Conservation (phyloP, 2,888 invertebrate species). For the Agapostemon virescens region DNA sequence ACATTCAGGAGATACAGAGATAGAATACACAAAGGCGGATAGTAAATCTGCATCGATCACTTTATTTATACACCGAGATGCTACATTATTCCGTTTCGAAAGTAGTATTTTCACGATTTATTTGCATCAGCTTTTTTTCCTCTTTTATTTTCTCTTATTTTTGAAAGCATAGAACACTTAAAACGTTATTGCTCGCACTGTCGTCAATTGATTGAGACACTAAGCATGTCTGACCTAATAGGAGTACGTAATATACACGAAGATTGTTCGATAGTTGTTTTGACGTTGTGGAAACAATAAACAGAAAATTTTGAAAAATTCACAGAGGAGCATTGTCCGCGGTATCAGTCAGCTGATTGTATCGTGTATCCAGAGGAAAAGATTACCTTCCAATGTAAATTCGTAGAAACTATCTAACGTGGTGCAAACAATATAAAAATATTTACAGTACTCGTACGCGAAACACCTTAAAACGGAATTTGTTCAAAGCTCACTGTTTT, state of each 20-base stretch:
- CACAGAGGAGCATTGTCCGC: constrained; percentile 40
- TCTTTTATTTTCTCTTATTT: constrained; percentile 24
- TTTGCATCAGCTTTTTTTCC: constrained; percentile 42
- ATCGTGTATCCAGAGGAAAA: constrained; percentile 38
- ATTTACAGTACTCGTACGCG: constrained; percentile 35
- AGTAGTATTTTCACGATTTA: constrained; percentile 55
- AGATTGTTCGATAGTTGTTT: constrained; percentile 47
- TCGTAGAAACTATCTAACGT: constrained; percentile 65
- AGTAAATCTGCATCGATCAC: constrained; percentile 63
- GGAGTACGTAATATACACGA: constrained; percentile 56
- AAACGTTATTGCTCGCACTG: constrained; percentile 60
- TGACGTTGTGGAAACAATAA: constrained; percentile 44
- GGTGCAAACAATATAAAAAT: constrained; percentile 58
- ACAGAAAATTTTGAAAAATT: constrained; percentile 49
- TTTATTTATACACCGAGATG: constrained; percentile 73
- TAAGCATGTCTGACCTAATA: constrained; percentile 61
- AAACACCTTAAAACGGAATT: constrained; percentile 44
- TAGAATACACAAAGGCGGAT: constrained; percentile 18
- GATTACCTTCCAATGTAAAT: constrained; percentile 55
- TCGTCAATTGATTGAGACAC: constrained; percentile 56
- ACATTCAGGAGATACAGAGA: neutral
- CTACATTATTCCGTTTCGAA: constrained; percentile 67
- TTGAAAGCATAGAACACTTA: constrained; percentile 66
- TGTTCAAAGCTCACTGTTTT: constrained; percentile 39
- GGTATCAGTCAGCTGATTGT: constrained; percentile 48